These are phyloP conservation scores for Caenorhabditis uteleia DNA, from an alignment of 2,888 invertebrate genomes.

Conservation along the genomic window DNA sequence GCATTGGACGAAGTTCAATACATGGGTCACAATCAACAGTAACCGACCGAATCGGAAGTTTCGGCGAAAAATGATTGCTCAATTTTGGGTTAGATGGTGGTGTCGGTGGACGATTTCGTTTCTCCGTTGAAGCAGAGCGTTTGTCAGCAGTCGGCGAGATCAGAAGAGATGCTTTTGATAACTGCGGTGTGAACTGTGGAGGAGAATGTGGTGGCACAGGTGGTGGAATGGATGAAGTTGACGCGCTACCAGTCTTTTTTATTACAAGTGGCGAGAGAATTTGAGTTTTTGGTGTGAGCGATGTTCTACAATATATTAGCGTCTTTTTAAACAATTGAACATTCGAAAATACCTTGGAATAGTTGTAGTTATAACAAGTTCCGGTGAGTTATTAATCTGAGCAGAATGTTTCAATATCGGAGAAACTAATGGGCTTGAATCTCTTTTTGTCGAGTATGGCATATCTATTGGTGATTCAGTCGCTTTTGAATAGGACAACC, in stretches of 20 bases:
- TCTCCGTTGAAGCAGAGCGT: neutral
- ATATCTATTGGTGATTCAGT: slow-evolving; percentile 21
- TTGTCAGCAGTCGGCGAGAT: slow-evolving; percentile 1
- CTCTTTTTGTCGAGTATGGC: slow-evolving; percentile 4
- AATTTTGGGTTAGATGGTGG: slow-evolving; percentile 20
- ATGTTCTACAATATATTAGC: slow-evolving; percentile 2
- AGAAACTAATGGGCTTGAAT: slow-evolving; percentile 10
- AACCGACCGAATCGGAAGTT: slow-evolving; percentile 17
- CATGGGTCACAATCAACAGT: neutral
- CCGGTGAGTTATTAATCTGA: slow-evolving; percentile 28
- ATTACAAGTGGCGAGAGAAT: slow-evolving; percentile 13
- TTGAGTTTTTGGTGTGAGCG: slow-evolving; percentile 14
- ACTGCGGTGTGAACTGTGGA: slow-evolving; percentile 18
- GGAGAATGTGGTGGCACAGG: slow-evolving; percentile 25
- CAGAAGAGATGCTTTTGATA: slow-evolving; percentile 1
- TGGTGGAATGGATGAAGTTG: slow-evolving; percentile 5
- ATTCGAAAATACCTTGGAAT: no score
- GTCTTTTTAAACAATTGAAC: no score
- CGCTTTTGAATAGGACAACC: slow-evolving; percentile 28
- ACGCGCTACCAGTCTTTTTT: neutral
- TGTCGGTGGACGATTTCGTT: slow-evolving; percentile 25
- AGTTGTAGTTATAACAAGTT: slow-evolving; percentile 10
- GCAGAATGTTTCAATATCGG: slow-evolving; percentile 16
- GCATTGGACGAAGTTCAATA: neutral
- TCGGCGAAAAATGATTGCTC: slow-evolving; percentile 29